A percentile compares a stretch with the other conserved stretches of the same genome.
Conservation (phyloP, 53 echinoderm and acorn worm genomes). For the Luidia sarsii region DNA sequence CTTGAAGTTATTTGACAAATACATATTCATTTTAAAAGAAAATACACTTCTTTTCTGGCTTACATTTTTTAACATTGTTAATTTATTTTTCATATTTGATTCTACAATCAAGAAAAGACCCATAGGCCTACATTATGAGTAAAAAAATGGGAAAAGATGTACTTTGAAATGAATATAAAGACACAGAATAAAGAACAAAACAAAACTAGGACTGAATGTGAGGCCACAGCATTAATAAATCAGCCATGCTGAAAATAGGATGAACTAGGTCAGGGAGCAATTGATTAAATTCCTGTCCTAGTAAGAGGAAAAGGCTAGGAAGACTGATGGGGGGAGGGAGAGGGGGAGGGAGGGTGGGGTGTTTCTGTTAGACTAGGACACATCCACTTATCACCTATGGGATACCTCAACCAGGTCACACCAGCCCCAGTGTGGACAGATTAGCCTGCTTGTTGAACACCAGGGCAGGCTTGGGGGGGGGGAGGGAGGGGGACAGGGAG, state of each 20-base stretch:
- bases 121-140: background rate
- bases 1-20: too few relatives aligned
- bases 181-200: too few relatives aligned
- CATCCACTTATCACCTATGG: conserved; percentile 49
- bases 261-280: conserved; percentile 25
- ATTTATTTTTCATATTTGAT: too few relatives aligned
- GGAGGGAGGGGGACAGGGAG: too few relatives aligned
- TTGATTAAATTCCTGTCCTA: conserved; percentile 34
- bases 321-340: background rate
- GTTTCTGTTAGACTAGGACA: conserved; percentile 12
- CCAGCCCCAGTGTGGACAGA: conserved; percentile 18
- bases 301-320: background rate
- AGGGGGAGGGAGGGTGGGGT: background rate
- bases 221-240: background rate
- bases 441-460: background rate
- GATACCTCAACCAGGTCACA: conserved; percentile 30
- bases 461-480: background rate
- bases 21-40: too few relatives aligned
- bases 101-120: too few relatives aligned
- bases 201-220: too few relatives aligned
- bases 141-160: background rate
- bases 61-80: too few relatives aligned
- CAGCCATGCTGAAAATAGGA: conserved; percentile 17
- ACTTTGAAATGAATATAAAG: background rate
- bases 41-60: too few relatives aligned